Base-by-base conservation (phyloP, 1,140 invertebrate species). In the Charaxes varanes region DNA sequence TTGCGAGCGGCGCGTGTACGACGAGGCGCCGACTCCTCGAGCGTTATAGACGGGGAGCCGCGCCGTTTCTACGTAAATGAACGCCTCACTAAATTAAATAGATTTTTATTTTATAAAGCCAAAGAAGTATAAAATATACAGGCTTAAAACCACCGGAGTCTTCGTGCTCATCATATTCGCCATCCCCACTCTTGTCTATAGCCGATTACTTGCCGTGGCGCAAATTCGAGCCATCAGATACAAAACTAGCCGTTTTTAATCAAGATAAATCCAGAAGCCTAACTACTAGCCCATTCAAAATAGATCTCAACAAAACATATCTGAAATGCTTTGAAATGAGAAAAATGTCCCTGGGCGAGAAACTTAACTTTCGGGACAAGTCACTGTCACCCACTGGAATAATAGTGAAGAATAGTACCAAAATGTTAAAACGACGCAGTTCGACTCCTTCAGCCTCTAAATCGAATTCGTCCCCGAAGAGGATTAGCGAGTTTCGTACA, bases 291-390 rank as follows among this genome's bases (percentile, higher is more conserved):
- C 72, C 74, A 1, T 47, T 66, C 33, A 65, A 52, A 27, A 13
- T 62, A 0, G 71, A 74, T 1, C 1, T 59, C 3, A 44, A 41
- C 4, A 67, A 11, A 42, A 61, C 2, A 54, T 79, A 0, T 18
- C 22, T 78, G 0, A 62, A 65, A 24, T 77, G 67, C 17, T 70
- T 82, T 16, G 78, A 82, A 11, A 11, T 79, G 2, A 59, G 66
- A 1, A 77, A 68, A 35, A 8, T 64, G 8, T 19, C 50, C 2
- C 10, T 59, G 2, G 18, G 27, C n/a, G 37, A 40, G 6, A 10
- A 27, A 13, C 10, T n/a, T 1, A 18, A 6, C 16, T 6, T n/a
- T 0, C 8, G 13, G 0, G 37, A 40, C 1, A 28, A 33, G 7
- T 23, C 10, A 0, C 49, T 64, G 0, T 23, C 14, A 0, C 53